phyloP scores from a whole-genome alignment of 2,113 vertebrate species.

The Rhinoderma darwinii region DNA sequence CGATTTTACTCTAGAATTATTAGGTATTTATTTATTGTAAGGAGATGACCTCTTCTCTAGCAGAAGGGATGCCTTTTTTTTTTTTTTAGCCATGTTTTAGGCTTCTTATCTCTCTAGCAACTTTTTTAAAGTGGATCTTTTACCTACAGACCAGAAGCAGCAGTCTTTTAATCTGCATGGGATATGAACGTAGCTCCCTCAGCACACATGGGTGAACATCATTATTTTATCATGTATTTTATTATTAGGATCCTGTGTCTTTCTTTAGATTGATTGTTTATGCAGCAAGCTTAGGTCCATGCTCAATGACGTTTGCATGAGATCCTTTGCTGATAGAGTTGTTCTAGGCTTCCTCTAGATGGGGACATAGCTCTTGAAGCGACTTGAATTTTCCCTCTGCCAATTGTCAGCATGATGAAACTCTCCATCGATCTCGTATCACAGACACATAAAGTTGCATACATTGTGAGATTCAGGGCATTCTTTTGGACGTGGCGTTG shows the following conservation, averaged over 20 bases:
- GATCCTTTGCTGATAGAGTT: neutral
- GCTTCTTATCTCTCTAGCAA: neutral
- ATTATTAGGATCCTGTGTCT: neutral
- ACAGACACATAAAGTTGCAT: neutral
- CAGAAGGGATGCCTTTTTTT: neutral
- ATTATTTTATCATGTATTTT: neutral
- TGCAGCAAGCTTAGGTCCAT: neutral
- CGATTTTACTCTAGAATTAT: neutral
- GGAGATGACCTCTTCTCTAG: neutral
- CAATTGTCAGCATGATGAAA: no score
- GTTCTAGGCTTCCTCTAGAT: neutral
- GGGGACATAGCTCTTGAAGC: neutral
- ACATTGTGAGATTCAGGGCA: neutral
- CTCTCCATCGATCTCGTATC: neutral
- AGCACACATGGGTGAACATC: neutral
- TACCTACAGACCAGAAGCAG: neutral
- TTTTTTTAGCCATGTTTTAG: neutral
- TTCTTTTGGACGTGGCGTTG: neutral
- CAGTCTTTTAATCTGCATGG: neutral
- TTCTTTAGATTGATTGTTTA: neutral
- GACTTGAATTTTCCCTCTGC: neutral
- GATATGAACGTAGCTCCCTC: neutral
- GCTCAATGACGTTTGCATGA: neutral
- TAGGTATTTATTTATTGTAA: constrained; percentile 51
- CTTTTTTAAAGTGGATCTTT: neutral